Evolutionary conservation across 1,140 invertebrate genomes (phyloP).

Genomic region (Mycetomoellerius zeteki): DNA sequence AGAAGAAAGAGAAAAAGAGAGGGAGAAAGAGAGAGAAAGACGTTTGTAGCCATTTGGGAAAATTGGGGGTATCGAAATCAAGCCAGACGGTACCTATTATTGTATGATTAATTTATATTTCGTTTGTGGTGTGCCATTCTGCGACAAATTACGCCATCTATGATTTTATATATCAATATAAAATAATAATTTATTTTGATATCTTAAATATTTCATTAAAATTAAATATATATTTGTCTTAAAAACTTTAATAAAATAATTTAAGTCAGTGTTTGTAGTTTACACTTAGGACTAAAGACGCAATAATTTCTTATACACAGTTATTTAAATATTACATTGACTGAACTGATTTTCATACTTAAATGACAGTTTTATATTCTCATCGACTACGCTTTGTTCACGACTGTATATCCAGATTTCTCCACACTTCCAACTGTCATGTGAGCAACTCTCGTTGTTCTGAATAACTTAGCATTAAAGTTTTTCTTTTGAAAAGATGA

Average conservation of each 20-base stretch:
- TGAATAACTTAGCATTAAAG: too few relatives aligned
- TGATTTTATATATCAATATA: neutral
- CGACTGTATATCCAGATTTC: too few relatives aligned
- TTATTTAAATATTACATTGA: too few relatives aligned
- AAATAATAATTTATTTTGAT: neutral
- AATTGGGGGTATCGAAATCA: conserved; percentile 84
- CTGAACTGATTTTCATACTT: too few relatives aligned
- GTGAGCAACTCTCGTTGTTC: too few relatives aligned
- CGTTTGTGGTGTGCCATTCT: conserved; percentile 78
- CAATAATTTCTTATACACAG: too few relatives aligned
- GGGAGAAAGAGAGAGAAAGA: conserved; percentile 62
- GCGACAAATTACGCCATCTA: conserved; percentile 15
- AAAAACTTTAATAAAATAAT: neutral
- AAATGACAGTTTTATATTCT: too few relatives aligned
- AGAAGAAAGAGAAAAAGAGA: neutral
- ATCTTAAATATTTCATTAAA: conserved; percentile 8
- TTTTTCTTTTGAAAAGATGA: too few relatives aligned
- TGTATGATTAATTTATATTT: conserved; percentile 86
- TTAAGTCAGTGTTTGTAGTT: too few relatives aligned
- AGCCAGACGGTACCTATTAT: conserved; percentile 81
- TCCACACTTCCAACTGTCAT: too few relatives aligned
- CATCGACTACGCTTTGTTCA: too few relatives aligned
- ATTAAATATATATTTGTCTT: neutral
- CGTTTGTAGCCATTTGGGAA: conserved; percentile 85
- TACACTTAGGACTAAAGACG: too few relatives aligned